phyloP scores from a whole-genome alignment of 92 coral and sea anemone genomes.

The Meandrina meandrites region DNA sequence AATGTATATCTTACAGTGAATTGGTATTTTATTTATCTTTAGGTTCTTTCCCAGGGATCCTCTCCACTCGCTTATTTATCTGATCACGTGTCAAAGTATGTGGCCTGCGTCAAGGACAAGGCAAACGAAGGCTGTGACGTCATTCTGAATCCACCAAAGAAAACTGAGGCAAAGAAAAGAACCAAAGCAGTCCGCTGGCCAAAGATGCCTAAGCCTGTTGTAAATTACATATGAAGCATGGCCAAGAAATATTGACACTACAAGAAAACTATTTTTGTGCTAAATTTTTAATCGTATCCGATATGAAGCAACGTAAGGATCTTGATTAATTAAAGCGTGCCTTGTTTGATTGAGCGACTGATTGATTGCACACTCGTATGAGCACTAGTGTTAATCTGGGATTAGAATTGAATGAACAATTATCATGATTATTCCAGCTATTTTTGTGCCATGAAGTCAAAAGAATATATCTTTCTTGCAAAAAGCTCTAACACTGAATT shows the following conservation, averaged over 20 bases:
- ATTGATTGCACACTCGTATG: no score
- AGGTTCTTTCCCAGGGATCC: slow-evolving; percentile 77
- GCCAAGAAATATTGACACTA: neutral
- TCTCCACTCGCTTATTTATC: slow-evolving; percentile 76
- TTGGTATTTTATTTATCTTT: neutral
- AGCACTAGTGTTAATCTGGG: no score
- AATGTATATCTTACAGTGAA: no score
- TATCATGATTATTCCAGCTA: no score
- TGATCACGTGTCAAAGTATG: slow-evolving; percentile 68
- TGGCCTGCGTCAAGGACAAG: slow-evolving; percentile 49
- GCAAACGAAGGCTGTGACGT: slow-evolving; percentile 55
- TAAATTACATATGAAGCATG: slow-evolving; percentile 38
- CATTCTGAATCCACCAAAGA: slow-evolving; percentile 56
- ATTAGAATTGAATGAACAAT: no score
- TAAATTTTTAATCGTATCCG: neutral
- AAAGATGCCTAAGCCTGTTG: slow-evolving; percentile 35
- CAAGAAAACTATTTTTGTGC: neutral
- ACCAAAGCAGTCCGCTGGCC: slow-evolving; percentile 31
- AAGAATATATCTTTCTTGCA: no score
- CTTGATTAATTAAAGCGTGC: no score
- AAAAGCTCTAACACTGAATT: no score
- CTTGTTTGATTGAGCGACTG: no score
- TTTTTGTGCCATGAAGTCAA: neutral
- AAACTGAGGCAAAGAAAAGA: slow-evolving; percentile 32
- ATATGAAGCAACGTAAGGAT: no score